phyloP scores from a whole-genome alignment of 2,113 vertebrate species.

The Camelus dromedarius region DNA sequence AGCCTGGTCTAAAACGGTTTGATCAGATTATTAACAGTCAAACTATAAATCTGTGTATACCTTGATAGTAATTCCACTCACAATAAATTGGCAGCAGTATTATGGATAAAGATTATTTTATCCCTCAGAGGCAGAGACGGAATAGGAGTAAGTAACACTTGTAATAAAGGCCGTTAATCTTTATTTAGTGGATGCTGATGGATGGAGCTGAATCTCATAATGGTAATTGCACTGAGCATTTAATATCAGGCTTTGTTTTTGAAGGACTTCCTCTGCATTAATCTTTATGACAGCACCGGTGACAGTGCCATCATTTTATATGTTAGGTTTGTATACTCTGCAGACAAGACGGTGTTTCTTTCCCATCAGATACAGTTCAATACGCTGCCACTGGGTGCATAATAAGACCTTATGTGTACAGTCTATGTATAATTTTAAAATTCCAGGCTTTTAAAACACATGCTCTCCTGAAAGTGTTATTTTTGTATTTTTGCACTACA shows the following conservation, averaged over 20 bases:
- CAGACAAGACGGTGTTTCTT: background rate
- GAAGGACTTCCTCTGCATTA: background rate
- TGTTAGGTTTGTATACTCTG: background rate
- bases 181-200: background rate
- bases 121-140: background rate
- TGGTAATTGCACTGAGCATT: background rate
- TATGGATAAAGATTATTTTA: background rate
- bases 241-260: conserved; percentile 24
- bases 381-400: background rate
- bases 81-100: background rate
- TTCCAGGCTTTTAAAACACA: background rate
- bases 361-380: background rate
- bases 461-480: background rate
- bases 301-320: background rate
- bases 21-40: background rate
- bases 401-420: background rate
- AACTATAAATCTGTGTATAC: background rate
- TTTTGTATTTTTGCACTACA: background rate
- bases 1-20: background rate
- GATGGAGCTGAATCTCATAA: background rate
- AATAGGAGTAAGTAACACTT: background rate
- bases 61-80: background rate
- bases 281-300: background rate
- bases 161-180: background rate
- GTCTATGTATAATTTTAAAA: background rate